A percentile compares a stretch with the other conserved stretches of the same genome.
Conservation (phyloP, 2,113 vertebrate species). For the Sclerurus mexicanus region DNA sequence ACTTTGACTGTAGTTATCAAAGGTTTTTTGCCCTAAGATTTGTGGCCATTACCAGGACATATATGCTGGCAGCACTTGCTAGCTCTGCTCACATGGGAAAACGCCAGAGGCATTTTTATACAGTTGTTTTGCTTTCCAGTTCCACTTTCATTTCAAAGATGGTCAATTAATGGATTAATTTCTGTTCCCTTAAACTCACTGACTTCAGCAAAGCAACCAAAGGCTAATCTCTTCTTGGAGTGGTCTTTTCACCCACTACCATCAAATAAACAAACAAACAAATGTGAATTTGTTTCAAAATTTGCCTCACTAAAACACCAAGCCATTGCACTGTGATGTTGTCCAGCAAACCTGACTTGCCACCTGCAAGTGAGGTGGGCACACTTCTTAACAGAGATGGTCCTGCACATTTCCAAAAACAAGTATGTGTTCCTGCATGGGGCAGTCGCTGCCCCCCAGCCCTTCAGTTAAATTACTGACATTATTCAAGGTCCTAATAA, state of each 20-base stretch:
- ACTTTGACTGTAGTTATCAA: not conserved
- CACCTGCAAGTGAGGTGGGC: not conserved
- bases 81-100: slow-evolving; percentile 4
- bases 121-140: not conserved
- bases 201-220: not conserved
- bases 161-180: not conserved
- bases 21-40: not conserved
- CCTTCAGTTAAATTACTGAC: not conserved
- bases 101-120: not conserved
- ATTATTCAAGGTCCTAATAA: not conserved
- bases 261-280: not conserved
- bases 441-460: accelerated
- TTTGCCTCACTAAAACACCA: not conserved
- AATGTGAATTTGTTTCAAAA: not conserved
- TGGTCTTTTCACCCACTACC: not conserved
- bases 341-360: not conserved
- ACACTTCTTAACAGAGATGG: not conserved
- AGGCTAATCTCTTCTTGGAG: not conserved
- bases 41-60: not conserved
- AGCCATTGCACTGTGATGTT: not conserved
- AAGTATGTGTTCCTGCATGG: accelerated
- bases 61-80: not conserved
- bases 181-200: not conserved
- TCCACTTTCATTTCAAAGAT: not conserved
- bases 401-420: not conserved